phyloP scores from a whole-genome alignment of 2,797 vertebrate genomes.

The Acestrorhynchus altus region DNA sequence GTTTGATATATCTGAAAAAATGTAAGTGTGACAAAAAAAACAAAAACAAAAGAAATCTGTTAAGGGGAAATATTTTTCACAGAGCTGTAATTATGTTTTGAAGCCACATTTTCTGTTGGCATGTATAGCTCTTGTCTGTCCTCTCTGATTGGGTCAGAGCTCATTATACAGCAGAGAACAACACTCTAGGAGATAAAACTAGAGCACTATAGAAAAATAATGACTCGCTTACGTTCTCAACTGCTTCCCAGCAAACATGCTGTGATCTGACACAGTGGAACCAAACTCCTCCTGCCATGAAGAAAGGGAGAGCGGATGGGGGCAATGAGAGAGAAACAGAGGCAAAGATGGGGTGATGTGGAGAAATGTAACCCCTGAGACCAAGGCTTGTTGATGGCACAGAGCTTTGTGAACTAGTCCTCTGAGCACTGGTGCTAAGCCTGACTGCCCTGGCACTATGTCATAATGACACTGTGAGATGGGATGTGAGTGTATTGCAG shows the following conservation, averaged over 20 bases:
- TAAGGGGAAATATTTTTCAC: no score
- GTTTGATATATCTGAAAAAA: no score
- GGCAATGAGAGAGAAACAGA: conserved; percentile 4
- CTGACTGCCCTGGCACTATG: neutral
- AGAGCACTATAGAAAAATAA: conserved; percentile 38
- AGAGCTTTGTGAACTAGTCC: conserved; percentile 3
- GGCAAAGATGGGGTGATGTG: neutral
- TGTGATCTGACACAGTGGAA: conserved; percentile 53
- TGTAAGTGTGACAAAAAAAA: no score
- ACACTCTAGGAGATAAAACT: conserved; percentile 53
- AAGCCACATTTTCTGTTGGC: conserved; percentile 64
- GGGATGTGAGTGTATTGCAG: conserved; percentile 6
- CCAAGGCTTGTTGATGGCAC: conserved; percentile 9
- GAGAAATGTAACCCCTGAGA: conserved; percentile 42
- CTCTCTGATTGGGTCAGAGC: conserved; percentile 67
- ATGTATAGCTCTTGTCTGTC: conserved; percentile 59
- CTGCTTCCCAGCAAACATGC: conserved; percentile 61
- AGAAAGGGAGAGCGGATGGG: conserved; percentile 6
- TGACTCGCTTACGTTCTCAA: conserved; percentile 67
- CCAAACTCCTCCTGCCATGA: conserved; percentile 47
- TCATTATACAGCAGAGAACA: conserved; percentile 71
- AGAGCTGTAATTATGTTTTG: no score
- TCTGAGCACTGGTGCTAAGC: neutral
- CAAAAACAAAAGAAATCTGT: no score
- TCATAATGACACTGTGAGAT: conserved; percentile 21